Evolutionary conservation across 2,113 vertebrate species (phyloP), one percentile per base, ranked within the genome.

Genomic region (Camelus bactrianus): DNA sequence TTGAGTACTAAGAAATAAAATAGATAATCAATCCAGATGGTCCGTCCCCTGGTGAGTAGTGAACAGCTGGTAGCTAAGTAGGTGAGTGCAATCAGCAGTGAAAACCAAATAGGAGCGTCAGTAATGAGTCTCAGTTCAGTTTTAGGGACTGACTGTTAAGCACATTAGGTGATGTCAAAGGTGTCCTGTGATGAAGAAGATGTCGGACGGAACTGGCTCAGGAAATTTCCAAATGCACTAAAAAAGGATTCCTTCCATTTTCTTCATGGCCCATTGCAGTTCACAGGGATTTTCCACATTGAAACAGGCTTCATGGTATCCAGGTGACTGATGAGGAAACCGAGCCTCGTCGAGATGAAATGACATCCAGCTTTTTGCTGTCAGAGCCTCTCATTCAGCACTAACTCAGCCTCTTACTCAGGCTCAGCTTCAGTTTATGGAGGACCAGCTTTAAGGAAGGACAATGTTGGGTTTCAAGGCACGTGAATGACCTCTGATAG

Each of bases 141-240:
- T 86, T 88, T 35, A 38, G 86, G 85, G 60, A 48, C 28, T 5
- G 42, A 22, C 76, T 87, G 84, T 75, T 79, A 83, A 89, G 92
- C 38, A 20, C 60, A 48, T 85, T 58, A 80, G 67, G 50, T 89
- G 96, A 95, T 77, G 67, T 96, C 82, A 75, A 26, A 52, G 88
- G 69, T 6, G 22, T 32, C 64, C 73, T 62, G 19, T 46, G 81
- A 89, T 62, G 42, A 87, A 86, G 70, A 88, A 77, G 67, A 48
- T 6, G 5, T 15, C 26, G 20, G 20, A 58, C 89, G 58, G 35
- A 77, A 22, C 73, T 30, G 30, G 64, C 24, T 38, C 8, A 10
- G 83, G 48, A 38, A 42, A 15, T 46, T 70, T 58, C 20, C 73
- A 52, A 82, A 64, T 16, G 38, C 73, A 64, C 6, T 67, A 38